A percentile compares a stretch with the other conserved stretches of the same genome.
Evolutionary conservation across 1,140 invertebrate species (phyloP).

Genomic region (Drosophila sucinea): DNA sequence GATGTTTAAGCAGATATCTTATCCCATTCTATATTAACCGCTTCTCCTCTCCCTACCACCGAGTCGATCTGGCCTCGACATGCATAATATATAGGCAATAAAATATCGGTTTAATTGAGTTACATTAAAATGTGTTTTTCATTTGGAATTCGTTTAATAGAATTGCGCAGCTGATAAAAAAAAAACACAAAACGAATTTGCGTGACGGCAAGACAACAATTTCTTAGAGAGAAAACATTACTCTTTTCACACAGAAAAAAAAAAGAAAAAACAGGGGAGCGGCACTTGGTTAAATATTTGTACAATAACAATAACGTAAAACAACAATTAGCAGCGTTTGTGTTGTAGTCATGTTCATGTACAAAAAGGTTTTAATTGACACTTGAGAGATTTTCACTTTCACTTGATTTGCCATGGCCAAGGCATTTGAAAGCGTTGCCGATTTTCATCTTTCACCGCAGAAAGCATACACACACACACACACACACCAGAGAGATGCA

Average conservation of each 20-base stretch:
- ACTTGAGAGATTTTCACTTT: constrained; percentile 78
- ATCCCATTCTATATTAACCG: neutral
- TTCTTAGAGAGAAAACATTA: constrained; percentile 37
- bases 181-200: constrained; percentile 20
- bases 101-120: constrained; percentile 14
- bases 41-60: neutral
- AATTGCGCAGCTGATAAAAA: constrained; percentile 59
- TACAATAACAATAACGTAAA: constrained; percentile 41
- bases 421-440: constrained; percentile 60
- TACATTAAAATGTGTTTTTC: constrained; percentile 23
- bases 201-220: constrained; percentile 37
- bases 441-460: constrained; percentile 60
- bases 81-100: constrained; percentile 24
- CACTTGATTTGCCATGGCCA: constrained; percentile 69
- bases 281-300: constrained; percentile 69
- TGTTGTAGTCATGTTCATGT: constrained; percentile 50
- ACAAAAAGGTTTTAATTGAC: constrained; percentile 70
- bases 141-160: constrained; percentile 34
- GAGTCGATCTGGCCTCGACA: neutral
- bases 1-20: constrained; percentile 1
- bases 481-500: neutral
- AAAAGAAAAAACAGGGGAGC: neutral
- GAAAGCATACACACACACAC: constrained; percentile 28
- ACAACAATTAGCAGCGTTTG: constrained; percentile 51
- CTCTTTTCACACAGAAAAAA: neutral